A percentile compares a stretch with the other conserved stretches of the same genome.
phyloP scores from a whole-genome alignment of 2,888 invertebrate genomes.

The Carterocephalus palaemon region DNA sequence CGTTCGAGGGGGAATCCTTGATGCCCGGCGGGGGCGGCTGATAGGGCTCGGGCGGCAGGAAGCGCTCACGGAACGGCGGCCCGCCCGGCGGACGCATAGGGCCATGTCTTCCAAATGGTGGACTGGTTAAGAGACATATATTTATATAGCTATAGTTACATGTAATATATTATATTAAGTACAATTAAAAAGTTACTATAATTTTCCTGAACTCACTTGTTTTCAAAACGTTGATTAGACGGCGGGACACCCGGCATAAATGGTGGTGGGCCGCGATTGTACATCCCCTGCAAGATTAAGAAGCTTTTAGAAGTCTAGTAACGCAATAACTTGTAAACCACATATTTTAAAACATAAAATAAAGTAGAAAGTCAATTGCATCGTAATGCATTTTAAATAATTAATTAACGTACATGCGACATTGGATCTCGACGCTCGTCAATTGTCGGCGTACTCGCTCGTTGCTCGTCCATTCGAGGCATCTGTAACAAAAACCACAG shows the following conservation, averaged over 20 bases:
- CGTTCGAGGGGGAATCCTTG: conserved; percentile 70
- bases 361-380: too few species aligned
- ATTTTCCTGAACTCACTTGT: conserved; percentile 34
- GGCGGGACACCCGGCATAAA: conserved; percentile 53
- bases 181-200: neutral
- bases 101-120: conserved; percentile 31
- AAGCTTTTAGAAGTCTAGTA: too few species aligned
- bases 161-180: neutral
- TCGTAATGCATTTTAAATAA: too few species aligned
- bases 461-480: conserved; percentile 78
- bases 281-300: conserved; percentile 47
- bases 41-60: conserved; percentile 54
- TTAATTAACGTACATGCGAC: conserved; percentile 33
- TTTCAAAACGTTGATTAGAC: conserved; percentile 47
- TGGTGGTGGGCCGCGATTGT: conserved; percentile 52
- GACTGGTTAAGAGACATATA: conserved; percentile 25
- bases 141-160: neutral
- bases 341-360: too few species aligned
- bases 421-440: conserved; percentile 77
- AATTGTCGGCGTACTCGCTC: conserved; percentile 85
- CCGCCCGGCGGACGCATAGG: conserved; percentile 30
- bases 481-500: conserved; percentile 40
- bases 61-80: conserved; percentile 48
- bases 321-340: too few species aligned
- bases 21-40: conserved; percentile 81